Conservation (phyloP, 2,888 invertebrate genomes). For the Idaea biselata region DNA sequence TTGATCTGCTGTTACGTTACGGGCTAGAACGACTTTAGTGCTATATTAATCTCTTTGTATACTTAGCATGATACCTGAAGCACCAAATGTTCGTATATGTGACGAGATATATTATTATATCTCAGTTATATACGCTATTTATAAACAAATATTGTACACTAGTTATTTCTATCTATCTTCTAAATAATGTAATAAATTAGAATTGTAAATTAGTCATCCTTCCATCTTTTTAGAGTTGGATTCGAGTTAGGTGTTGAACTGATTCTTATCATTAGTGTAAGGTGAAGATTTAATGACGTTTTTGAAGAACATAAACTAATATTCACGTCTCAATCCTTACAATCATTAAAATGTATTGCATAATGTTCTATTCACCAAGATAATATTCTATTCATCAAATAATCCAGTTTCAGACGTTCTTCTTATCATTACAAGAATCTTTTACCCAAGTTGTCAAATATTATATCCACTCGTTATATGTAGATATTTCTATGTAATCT, state of each 20-base stretch:
- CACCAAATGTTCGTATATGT: constrained; percentile 63
- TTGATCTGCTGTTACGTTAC: constrained; percentile 18
- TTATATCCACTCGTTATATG: not conserved
- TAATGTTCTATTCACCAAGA: not conserved
- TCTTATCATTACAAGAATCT: not conserved
- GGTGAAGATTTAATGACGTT: constrained; percentile 6
- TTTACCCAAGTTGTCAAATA: not conserved
- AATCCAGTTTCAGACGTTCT: not conserved
- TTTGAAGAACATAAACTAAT: not conserved
- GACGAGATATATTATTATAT: constrained; percentile 39
- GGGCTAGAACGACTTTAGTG: constrained; percentile 42
- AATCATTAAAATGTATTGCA: not conserved
- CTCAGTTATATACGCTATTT: constrained; percentile 55
- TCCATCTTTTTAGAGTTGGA: constrained; percentile 42
- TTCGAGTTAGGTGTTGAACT: constrained; percentile 34
- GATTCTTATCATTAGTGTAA: constrained; percentile 28
- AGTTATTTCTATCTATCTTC: constrained; percentile 74
- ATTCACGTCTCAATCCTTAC: not conserved
- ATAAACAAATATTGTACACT: constrained; percentile 62
- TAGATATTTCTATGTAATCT: not conserved
- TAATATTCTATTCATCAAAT: not conserved
- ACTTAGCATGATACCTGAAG: constrained; percentile 47
- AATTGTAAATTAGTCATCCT: constrained; percentile 71
- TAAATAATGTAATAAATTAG: constrained; percentile 61
- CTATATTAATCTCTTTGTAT: constrained; percentile 45